Base-by-base conservation (phyloP, 2,113 vertebrate genomes). In the Sinocyclocheilus maitianheensis region DNA sequence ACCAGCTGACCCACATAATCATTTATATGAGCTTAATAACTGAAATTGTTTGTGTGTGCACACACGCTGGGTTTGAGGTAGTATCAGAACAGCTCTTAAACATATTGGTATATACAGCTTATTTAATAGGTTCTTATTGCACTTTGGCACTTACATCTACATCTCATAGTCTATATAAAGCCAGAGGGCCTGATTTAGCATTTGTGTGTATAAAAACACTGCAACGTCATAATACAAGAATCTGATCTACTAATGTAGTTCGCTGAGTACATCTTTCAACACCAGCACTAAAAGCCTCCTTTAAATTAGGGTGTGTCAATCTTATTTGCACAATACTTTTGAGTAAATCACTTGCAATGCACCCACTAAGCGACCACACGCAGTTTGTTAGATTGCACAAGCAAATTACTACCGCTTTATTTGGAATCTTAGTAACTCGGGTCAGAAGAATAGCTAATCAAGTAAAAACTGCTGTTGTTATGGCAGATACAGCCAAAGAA, bases 1-100 rank as follows among this genome's bases (percentile, higher is more conserved):
- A 65, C 63, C 93, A 92, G 91, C 78, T 93, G 89, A 94, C 93
- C 93, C 88, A 91, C 91, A 92, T 91, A 94, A 94, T 93, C 87
- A 93, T 94, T 95, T 91, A 94, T 93, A 77, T 12, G 60, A 84
- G 55, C 76, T 87, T 34, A 48, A 84, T 81, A 78, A 85, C 69
- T 74, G 5, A 16, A 16, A 53, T 16, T 16, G 3, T 53, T 2
- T 77, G 40, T 67, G 34, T 71, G 75, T 77, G 55, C 11, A 2
- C 43, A 46, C 40, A 43, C 40, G 55, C 26, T 20, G 14, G 43
- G 14, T 30, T 53, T 34, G 5, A 77, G n/a, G 5, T 24, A 0
- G 22, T 26, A 26, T 1, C 18, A 40, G 18, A n/a, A 53, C 75
- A 16, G 74, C 6, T 34, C 11, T 77, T 77, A 30, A 55, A 53